These are phyloP conservation scores for Stenolophus ochropezus DNA, from an alignment of 2,888 invertebrate genomes.

Conservation along the genomic window DNA sequence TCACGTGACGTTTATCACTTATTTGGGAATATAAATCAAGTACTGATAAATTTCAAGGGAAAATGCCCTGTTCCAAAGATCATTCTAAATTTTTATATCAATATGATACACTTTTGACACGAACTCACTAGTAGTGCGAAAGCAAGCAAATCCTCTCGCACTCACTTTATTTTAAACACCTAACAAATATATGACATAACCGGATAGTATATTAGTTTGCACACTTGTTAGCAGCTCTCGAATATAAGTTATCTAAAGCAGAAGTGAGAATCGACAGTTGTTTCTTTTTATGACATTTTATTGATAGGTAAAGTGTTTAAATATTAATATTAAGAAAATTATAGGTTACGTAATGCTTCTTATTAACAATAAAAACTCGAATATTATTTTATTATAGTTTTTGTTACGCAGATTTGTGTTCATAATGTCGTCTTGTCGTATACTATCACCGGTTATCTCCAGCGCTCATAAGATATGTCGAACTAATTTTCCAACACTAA, in stretches of 20 bases:
- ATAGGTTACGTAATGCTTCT: constrained; percentile 26
- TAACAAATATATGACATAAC: constrained; percentile 49
- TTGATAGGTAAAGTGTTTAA: constrained; percentile 19
- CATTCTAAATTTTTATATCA: constrained; percentile 25
- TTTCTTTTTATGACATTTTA: neutral
- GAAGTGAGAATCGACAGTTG: constrained; percentile 1
- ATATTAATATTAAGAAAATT: neutral
- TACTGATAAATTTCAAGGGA: constrained; percentile 38
- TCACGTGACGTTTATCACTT: constrained; percentile 28
- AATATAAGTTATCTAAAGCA: neutral
- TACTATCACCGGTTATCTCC: constrained; percentile 55
- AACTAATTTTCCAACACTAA: constrained; percentile 33
- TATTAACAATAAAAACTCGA: neutral
- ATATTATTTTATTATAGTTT: neutral
- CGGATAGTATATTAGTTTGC: constrained; percentile 14
- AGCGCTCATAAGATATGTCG: constrained; percentile 47
- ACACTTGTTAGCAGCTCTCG: constrained; percentile 30
- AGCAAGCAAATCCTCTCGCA: neutral
- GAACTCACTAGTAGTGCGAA: neutral
- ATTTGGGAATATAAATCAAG: neutral
- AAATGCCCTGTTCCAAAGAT: constrained; percentile 49
- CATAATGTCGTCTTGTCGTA: constrained; percentile 47
- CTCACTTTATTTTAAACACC: constrained; percentile 45
- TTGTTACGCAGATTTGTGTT: constrained; percentile 7
- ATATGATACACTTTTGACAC: constrained; percentile 55